Conservation (phyloP, 2,797 vertebrate species). For the Tamandua tetradactyla region DNA sequence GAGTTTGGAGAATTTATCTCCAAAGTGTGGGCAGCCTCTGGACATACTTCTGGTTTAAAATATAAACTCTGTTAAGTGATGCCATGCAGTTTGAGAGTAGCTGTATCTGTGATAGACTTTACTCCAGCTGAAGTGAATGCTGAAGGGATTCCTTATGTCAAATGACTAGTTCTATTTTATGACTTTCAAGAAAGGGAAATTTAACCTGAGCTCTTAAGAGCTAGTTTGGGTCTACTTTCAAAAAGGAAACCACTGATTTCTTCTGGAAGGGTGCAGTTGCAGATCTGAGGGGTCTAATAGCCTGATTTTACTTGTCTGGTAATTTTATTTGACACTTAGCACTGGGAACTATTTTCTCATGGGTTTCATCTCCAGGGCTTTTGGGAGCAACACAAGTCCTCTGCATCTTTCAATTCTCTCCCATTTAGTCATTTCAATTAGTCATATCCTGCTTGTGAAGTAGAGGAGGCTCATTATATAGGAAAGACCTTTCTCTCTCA, state of each 20-base stretch:
- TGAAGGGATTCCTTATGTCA: background rate
- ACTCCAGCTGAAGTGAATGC: background rate
- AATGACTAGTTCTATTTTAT: background rate
- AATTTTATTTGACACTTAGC: background rate
- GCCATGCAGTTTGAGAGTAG: background rate
- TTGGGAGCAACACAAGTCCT: background rate
- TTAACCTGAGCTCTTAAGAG: background rate
- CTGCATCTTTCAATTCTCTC: background rate
- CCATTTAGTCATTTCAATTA: background rate
- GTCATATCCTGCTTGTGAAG: conserved; percentile 44
- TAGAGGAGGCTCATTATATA: background rate
- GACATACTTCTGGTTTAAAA: background rate
- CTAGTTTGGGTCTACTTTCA: background rate
- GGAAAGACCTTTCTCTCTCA: conserved; percentile 42
- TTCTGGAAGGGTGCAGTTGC: background rate
- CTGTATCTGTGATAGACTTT: background rate
- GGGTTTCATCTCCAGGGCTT: background rate
- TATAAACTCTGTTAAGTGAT: background rate
- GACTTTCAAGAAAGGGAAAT: background rate
- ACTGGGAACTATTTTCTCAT: background rate
- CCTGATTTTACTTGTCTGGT: background rate
- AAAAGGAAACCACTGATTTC: background rate
- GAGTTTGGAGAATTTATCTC: background rate
- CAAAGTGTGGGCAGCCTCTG: background rate
- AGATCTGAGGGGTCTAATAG: background rate